Evolutionary conservation across 35 echinoderm and acorn worm genomes (phyloP).

Genomic region (Hemicentrotus pulcherrimus): DNA sequence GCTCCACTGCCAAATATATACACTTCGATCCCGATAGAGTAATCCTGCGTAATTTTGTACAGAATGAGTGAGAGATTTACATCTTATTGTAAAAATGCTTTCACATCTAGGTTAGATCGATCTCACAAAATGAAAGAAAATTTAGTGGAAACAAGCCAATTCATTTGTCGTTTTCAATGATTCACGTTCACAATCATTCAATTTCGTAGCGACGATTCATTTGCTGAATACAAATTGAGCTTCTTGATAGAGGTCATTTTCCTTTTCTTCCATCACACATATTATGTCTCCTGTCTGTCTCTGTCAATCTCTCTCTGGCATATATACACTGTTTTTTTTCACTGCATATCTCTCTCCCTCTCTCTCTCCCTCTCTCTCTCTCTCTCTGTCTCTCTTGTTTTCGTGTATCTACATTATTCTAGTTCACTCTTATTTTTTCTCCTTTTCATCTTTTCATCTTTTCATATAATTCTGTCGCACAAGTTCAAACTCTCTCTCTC

Average conservation of each 20-base stretch:
- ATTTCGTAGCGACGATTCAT: background rate
- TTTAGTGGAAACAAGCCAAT: background rate
- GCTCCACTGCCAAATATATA: background rate
- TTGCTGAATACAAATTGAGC: slow-evolving; percentile 3
- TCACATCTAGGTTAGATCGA: background rate
- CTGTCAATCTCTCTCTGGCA: background rate
- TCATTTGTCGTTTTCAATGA: background rate
- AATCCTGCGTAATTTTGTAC: background rate
- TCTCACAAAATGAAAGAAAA: background rate
- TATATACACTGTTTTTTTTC: no score
- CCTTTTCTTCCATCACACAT: background rate
- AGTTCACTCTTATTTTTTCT: background rate
- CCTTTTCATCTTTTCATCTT: background rate
- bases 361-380: background rate
- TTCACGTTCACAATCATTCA: background rate
- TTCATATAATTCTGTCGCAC: background rate
- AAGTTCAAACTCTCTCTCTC: no score
- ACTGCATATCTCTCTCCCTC: background rate
- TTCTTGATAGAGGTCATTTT: background rate
- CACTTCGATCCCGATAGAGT: background rate
- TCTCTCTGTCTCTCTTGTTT: no score
- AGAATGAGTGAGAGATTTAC: background rate
- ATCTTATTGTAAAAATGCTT: background rate
- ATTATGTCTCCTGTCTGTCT: background rate
- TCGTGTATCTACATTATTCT: background rate